These are phyloP conservation scores for Drosophila yooni DNA, from an alignment of 2,888 invertebrate species.

Conservation along the genomic window DNA sequence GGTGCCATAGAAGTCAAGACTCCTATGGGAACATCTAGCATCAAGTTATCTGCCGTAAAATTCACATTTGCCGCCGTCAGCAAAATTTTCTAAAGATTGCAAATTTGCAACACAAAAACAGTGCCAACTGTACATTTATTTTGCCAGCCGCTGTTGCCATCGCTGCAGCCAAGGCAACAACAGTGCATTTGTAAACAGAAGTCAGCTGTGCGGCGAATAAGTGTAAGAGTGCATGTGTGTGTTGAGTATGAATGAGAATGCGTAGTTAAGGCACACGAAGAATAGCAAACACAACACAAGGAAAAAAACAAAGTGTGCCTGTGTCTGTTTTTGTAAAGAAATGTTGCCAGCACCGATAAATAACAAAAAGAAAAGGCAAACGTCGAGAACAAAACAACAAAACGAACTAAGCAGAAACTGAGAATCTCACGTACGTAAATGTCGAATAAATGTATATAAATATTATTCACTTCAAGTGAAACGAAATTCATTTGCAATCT, in stretches of 20 bases:
- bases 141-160: constrained; percentile 9
- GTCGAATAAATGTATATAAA: background rate
- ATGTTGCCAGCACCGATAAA: constrained; percentile 60
- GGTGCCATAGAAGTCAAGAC: background rate
- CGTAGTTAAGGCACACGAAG: constrained; percentile 7
- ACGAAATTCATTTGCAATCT: background rate
- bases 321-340: constrained; percentile 11
- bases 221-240: background rate
- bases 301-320: background rate
- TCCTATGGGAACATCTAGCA: background rate
- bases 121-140: constrained; percentile 6
- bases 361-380: constrained; percentile 36
- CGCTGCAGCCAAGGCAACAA: constrained; percentile 10
- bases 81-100: background rate
- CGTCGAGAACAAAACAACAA: constrained; percentile 52
- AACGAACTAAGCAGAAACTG: constrained; percentile 32
- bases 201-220: constrained; percentile 39
- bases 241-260: constrained; percentile 16
- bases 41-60: background rate
- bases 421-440: constrained; percentile 51
- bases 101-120: background rate
- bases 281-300: background rate
- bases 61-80: too few species aligned
- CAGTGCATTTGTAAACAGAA: constrained; percentile 39
- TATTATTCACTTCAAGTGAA: background rate